Conservation (phyloP, 2,888 invertebrate species). For the Lapara coniferarum region DNA sequence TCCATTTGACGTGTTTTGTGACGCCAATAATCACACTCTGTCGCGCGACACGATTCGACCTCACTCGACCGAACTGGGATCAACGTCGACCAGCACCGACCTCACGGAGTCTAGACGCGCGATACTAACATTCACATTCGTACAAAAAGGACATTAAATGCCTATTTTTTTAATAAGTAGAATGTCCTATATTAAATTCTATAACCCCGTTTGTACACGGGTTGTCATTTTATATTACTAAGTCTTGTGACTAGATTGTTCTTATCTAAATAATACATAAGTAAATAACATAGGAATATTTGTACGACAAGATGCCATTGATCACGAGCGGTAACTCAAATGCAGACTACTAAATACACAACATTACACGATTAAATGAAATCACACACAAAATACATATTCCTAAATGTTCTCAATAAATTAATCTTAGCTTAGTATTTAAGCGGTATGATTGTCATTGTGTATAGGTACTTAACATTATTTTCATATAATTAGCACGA, state of each 20-base stretch:
- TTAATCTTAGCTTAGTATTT: constrained; percentile 72
- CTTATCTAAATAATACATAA: constrained; percentile 80
- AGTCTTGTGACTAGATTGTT: constrained; percentile 83
- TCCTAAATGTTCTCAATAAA: constrained; percentile 73
- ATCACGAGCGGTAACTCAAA: constrained; percentile 84
- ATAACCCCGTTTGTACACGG: constrained; percentile 74
- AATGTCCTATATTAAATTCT: constrained; percentile 67
- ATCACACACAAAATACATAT: constrained; percentile 76
- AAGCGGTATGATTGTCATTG: constrained; percentile 64
- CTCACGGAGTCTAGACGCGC: background rate
- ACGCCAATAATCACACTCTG: constrained; percentile 33
- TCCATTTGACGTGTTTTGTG: constrained; percentile 37
- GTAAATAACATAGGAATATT: constrained; percentile 84
- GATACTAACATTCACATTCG: constrained; percentile 49
- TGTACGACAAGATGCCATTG: constrained; percentile 84
- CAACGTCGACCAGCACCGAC: background rate
- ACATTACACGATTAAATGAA: constrained; percentile 73
- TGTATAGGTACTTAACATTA: constrained; percentile 53
- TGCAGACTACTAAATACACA: constrained; percentile 80
- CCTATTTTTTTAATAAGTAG: constrained; percentile 56
- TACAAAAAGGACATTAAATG: constrained; percentile 70
- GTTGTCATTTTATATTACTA: constrained; percentile 77
- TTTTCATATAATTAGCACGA: constrained; percentile 63
- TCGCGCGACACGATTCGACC: constrained; percentile 17
- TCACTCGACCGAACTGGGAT: background rate